phyloP scores from a whole-genome alignment of 2,888 invertebrate species.

The Luffia ferchaultella region DNA sequence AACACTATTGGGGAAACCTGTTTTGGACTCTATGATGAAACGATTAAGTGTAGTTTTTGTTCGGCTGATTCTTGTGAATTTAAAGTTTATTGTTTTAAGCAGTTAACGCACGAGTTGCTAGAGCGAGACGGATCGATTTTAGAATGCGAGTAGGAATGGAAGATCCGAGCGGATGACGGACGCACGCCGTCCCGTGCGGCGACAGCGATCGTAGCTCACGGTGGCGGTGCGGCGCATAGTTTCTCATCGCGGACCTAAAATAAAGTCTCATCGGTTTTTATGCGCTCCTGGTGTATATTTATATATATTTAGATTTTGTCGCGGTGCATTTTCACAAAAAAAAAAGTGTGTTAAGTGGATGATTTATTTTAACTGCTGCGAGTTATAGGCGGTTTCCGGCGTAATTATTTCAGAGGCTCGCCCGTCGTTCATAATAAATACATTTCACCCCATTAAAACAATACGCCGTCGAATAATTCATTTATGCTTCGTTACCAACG shows the following conservation, averaged over 20 bases:
- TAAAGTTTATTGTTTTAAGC: slow-evolving; percentile 48
- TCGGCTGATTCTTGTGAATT: slow-evolving; percentile 28
- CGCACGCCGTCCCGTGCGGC: slow-evolving; percentile 39
- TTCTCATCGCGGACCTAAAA: slow-evolving; percentile 56
- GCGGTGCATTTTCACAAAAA: neutral
- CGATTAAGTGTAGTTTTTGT: slow-evolving; percentile 4
- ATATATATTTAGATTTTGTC: slow-evolving; percentile 18
- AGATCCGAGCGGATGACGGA: slow-evolving; percentile 44
- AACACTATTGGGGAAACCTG: too few relatives aligned
- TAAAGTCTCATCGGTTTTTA: slow-evolving; percentile 53
- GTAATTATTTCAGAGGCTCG: slow-evolving; percentile 33
- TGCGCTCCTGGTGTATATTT: slow-evolving; percentile 49
- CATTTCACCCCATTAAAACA: neutral
- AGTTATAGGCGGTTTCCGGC: slow-evolving; percentile 53
- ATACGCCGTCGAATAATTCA: neutral
- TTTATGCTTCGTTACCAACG: neutral
- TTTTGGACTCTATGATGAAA: neutral
- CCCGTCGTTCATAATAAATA: neutral
- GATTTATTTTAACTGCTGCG: slow-evolving; percentile 57
- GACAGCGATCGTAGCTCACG: slow-evolving; percentile 53
- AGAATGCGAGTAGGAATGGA: slow-evolving; percentile 24
- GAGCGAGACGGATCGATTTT: slow-evolving; percentile 6
- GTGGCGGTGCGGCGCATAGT: slow-evolving; percentile 48
- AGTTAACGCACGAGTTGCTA: slow-evolving; percentile 38
- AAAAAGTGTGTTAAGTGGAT: slow-evolving; percentile 54